Conservation (phyloP, 2,113 vertebrate genomes). For the Camarhynchus parvulus region DNA sequence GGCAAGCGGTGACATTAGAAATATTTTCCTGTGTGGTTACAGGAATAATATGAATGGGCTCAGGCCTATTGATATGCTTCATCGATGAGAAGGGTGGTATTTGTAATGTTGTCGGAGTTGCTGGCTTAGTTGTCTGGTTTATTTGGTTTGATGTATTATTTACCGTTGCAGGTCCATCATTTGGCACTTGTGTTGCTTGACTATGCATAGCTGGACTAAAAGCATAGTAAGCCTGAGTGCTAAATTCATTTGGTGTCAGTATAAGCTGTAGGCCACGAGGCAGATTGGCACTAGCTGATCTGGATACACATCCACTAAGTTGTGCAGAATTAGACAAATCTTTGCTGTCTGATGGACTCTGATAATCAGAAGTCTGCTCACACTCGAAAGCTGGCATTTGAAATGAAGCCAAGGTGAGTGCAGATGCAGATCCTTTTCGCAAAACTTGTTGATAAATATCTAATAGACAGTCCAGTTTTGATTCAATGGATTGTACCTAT, state of each 20-base stretch:
- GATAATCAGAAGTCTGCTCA: constrained; percentile 93
- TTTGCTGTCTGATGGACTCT: constrained; percentile 87
- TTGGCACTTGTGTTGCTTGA: constrained; percentile 84
- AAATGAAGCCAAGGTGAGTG: constrained; percentile 88
- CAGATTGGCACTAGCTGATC: constrained; percentile 87
- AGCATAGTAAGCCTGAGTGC: constrained; percentile 84
- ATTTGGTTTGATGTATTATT: constrained; percentile 85
- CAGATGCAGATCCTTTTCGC: constrained; percentile 88
- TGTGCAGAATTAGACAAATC: constrained; percentile 87
- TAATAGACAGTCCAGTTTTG: constrained; percentile 92
- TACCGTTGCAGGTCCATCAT: constrained; percentile 74
- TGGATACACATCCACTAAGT: constrained; percentile 80
- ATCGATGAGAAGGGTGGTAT: constrained; percentile 82
- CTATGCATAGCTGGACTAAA: constrained; percentile 83
- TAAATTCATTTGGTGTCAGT: constrained; percentile 88
- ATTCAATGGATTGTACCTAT: constrained; percentile 96
- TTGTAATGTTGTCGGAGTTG: constrained; percentile 86
- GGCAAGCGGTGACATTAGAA: constrained; percentile 80
- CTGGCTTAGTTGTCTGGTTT: constrained; percentile 75
- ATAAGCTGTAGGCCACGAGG: constrained; percentile 90
- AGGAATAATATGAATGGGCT: constrained; percentile 75
- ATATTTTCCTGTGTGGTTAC: constrained; percentile 78
- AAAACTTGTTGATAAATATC: constrained; percentile 95
- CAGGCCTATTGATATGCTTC: constrained; percentile 76
- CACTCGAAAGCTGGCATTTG: constrained; percentile 89